These are phyloP conservation scores for Lutraria rhynchaena DNA, from an alignment of 1,140 invertebrate species.

Conservation along the genomic window DNA sequence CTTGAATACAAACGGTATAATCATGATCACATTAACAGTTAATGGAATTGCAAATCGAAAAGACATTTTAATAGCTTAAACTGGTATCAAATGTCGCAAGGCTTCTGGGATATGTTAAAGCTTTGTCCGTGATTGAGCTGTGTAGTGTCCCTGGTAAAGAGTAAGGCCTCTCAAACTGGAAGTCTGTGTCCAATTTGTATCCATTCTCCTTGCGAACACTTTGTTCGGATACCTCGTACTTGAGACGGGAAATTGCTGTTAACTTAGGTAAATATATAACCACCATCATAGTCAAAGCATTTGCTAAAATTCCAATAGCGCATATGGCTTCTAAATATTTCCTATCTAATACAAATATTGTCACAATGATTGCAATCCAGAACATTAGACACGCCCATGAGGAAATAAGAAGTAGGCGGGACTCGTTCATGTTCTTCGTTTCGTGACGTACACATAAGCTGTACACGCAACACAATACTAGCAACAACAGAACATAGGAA, in stretches of 20 bases:
- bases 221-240: slow-evolving; percentile 72
- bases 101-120: slow-evolving; percentile 68
- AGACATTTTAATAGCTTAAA: slow-evolving; percentile 70
- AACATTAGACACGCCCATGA: slow-evolving; percentile 82
- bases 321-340: slow-evolving; percentile 84
- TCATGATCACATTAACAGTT: no score
- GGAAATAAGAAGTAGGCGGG: slow-evolving; percentile 84
- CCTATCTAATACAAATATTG: slow-evolving; percentile 82
- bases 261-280: slow-evolving; percentile 85
- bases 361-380: slow-evolving; percentile 84
- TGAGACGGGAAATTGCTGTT: slow-evolving; percentile 83
- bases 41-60: no score
- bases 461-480: slow-evolving; percentile 83
- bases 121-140: slow-evolving; percentile 68
- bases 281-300: slow-evolving; percentile 84
- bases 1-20: no score
- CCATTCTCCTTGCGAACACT: slow-evolving; percentile 63
- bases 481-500: slow-evolving; percentile 85
- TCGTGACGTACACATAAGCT: slow-evolving; percentile 84
- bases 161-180: slow-evolving; percentile 76
- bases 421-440: slow-evolving; percentile 86
- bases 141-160: slow-evolving; percentile 71
- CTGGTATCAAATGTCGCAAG: slow-evolving; percentile 74
- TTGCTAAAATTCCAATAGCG: slow-evolving; percentile 84
- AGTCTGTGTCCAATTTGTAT: slow-evolving; percentile 75